These are phyloP conservation scores for Xestia sexstrigata DNA, from an alignment of 2,888 invertebrate species.

Conservation along the genomic window DNA sequence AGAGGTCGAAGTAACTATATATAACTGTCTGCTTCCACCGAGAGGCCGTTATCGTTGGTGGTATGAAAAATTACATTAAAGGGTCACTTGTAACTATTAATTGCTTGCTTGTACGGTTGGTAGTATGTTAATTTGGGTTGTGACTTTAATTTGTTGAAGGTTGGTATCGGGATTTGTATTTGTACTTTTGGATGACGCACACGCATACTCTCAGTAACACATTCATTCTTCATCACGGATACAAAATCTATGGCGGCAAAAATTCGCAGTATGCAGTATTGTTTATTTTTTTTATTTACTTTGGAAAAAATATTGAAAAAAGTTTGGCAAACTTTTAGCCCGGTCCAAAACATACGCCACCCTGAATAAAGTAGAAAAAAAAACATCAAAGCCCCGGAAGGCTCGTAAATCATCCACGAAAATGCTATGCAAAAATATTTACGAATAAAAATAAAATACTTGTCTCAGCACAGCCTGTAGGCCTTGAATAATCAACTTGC, in stretches of 20 bases:
- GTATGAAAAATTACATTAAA: slow-evolving; percentile 57
- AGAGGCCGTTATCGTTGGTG: slow-evolving; percentile 45
- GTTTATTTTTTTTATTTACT: neutral
- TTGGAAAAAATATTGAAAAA: slow-evolving; percentile 4
- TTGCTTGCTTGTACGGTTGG: slow-evolving; percentile 7
- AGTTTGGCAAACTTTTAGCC: slow-evolving; percentile 11
- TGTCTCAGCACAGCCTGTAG: slow-evolving; percentile 41
- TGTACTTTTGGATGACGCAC: neutral
- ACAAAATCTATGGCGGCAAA: neutral
- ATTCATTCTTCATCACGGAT: neutral
- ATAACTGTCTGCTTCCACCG: slow-evolving; percentile 66
- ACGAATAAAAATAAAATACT: slow-evolving; percentile 45
- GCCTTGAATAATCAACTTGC: slow-evolving; percentile 68
- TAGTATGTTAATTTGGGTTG: slow-evolving; percentile 31
- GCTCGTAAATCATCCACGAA: slow-evolving; percentile 46
- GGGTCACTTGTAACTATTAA: slow-evolving; percentile 28
- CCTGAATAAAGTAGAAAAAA: slow-evolving; percentile 17
- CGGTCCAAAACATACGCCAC: slow-evolving; percentile 16
- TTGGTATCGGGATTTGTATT: neutral
- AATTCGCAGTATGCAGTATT: neutral
- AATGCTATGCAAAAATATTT: slow-evolving; percentile 50
- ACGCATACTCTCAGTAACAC: neutral
- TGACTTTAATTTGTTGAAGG: slow-evolving; percentile 20
- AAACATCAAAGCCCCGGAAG: slow-evolving; percentile 26
- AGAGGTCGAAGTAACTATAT: slow-evolving; percentile 75